Percentiles rank a stretch among this genome's conserved stretches.
phyloP scores from a whole-genome alignment of 2,888 invertebrate genomes.

The Argyresthia albistria region DNA sequence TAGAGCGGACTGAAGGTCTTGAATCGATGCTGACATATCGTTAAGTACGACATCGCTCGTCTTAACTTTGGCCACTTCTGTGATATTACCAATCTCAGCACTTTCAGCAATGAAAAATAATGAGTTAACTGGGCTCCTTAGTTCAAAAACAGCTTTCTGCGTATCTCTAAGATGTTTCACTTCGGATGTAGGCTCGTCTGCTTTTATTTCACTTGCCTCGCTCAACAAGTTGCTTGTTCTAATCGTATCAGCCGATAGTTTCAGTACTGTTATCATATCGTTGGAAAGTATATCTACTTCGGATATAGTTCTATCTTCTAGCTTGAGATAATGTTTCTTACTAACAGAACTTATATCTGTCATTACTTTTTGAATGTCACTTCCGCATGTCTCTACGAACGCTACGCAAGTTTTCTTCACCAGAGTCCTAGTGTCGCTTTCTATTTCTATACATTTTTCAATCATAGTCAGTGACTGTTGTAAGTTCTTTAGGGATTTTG shows the following conservation, averaged over 20 bases:
- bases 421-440: conserved; percentile 76
- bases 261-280: conserved; percentile 63
- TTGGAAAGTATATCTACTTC: conserved; percentile 57
- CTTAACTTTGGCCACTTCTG: conserved; percentile 26
- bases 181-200: conserved; percentile 35
- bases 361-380: conserved; percentile 68
- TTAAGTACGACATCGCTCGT: conserved; percentile 46
- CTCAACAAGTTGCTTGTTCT: conserved; percentile 47
- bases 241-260: conserved; percentile 67
- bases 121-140: conserved; percentile 44
- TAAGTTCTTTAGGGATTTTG: conserved; percentile 73
- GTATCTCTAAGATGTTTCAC: conserved; percentile 48
- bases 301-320: conserved; percentile 39
- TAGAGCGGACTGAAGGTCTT: conserved; percentile 58
- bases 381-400: conserved; percentile 74
- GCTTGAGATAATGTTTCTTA: conserved; percentile 47
- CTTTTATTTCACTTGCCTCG: conserved; percentile 43
- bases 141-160: conserved; percentile 52
- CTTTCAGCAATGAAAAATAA: conserved; percentile 42
- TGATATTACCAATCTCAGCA: conserved; percentile 31
- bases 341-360: conserved; percentile 55
- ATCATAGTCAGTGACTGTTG: conserved; percentile 77
- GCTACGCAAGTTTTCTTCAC: conserved; percentile 79
- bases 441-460: conserved; percentile 78
- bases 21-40: conserved; percentile 59